phyloP scores from a whole-genome alignment of 2,888 invertebrate species.

The Adela reaumurella region DNA sequence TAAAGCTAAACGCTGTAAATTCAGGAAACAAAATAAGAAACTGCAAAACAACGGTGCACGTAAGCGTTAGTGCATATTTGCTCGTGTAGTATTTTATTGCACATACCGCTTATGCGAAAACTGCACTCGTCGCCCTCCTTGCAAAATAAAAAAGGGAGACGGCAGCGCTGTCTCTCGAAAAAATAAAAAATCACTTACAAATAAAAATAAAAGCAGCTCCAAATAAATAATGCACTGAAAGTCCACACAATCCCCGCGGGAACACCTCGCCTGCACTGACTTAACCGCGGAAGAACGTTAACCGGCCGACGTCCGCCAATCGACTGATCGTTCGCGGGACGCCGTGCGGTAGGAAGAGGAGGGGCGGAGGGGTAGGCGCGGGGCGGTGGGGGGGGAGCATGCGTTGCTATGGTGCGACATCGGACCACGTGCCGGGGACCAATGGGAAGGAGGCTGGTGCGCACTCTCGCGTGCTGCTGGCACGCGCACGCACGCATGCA shows the following conservation, averaged over 20 bases:
- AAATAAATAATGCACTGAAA: background rate
- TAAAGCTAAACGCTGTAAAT: too few species aligned
- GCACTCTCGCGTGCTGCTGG: background rate
- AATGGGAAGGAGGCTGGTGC: constrained; percentile 41
- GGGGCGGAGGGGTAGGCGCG: constrained; percentile 15
- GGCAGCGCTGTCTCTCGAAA: too few species aligned
- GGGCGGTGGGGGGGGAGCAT: constrained; percentile 13
- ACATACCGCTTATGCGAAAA: background rate
- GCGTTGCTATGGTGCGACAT: constrained; percentile 69
- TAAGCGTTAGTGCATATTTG: background rate
- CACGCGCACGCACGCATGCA: background rate
- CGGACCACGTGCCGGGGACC: constrained; percentile 70
- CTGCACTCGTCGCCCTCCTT: background rate
- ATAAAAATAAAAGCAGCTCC: background rate
- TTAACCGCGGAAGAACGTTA: background rate
- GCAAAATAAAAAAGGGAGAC: background rate
- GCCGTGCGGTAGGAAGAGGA: constrained; percentile 15
- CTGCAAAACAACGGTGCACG: background rate
- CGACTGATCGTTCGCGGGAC: constrained; percentile 11
- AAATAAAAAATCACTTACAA: background rate
- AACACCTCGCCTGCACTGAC: background rate
- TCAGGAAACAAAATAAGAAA: too few species aligned
- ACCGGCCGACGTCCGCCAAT: background rate
- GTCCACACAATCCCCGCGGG: background rate
- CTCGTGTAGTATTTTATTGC: too few species aligned